Evolutionary conservation across 2,113 vertebrate genomes (phyloP).

Genomic region (Harpagus bidentatus): DNA sequence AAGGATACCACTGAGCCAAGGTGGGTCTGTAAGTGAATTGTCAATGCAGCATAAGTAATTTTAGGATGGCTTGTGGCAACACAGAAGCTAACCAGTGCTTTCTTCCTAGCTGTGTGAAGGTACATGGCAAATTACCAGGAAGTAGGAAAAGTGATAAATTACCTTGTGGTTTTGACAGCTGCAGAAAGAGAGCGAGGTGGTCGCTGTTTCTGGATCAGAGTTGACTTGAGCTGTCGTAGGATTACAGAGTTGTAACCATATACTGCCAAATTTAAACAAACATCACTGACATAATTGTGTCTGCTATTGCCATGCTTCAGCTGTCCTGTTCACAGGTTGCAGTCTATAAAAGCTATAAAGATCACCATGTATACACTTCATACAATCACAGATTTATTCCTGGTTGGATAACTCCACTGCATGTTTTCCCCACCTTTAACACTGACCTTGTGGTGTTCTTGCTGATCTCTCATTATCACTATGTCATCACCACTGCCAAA

Average conservation of each 20-base stretch:
- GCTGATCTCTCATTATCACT: not conserved
- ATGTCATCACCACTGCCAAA: not conserved
- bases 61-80: not conserved
- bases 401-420: not conserved
- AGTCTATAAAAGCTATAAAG: not conserved
- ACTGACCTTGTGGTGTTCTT: not conserved
- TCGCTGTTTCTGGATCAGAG: not conserved
- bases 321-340: not conserved
- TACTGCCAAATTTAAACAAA: not conserved
- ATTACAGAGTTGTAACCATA: not conserved
- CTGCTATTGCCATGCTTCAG: not conserved
- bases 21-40: not conserved
- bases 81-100: not conserved
- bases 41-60: not conserved
- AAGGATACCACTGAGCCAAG: not conserved
- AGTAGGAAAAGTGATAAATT: not conserved
- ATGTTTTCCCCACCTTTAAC: not conserved
- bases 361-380: not conserved
- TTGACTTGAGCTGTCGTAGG: not conserved
- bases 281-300: not conserved
- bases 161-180: not conserved
- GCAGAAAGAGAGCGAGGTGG: not conserved
- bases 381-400: not conserved
- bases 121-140: not conserved
- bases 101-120: not conserved